Conservation (phyloP, 1,140 invertebrate species). For the Octopus sinensis region DNA sequence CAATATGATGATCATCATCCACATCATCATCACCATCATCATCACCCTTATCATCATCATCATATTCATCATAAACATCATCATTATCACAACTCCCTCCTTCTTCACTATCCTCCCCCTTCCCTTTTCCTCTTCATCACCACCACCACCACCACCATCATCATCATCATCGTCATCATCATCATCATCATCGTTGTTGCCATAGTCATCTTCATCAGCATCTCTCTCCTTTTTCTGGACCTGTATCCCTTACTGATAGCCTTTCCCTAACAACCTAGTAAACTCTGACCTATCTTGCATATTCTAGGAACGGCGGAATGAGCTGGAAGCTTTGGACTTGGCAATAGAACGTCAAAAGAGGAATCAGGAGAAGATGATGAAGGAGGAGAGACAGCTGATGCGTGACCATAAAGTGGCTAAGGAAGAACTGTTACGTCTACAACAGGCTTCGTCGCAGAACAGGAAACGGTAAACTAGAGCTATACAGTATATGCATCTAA, state of each 20-base stretch:
- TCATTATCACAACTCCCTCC: background rate
- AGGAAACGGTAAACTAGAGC: too few relatives aligned
- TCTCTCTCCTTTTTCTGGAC: background rate
- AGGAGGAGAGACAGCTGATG: conserved; percentile 42
- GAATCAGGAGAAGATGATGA: conserved; percentile 40
- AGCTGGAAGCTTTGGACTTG: conserved; percentile 52
- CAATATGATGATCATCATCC: too few relatives aligned
- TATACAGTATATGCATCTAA: too few relatives aligned
- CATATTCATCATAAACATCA: background rate
- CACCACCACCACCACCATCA: background rate
- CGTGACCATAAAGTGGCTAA: conserved; percentile 36
- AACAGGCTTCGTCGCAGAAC: too few relatives aligned
- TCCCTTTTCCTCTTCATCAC: background rate
- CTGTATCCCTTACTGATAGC: background rate
- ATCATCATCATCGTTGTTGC: background rate
- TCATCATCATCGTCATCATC: background rate
- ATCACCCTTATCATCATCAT: too few relatives aligned
- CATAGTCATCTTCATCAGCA: background rate
- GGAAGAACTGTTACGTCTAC: conserved; percentile 37
- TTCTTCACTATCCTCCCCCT: background rate
- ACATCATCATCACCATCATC: too few relatives aligned
- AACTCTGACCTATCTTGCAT: background rate
- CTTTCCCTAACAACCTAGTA: too few relatives aligned
- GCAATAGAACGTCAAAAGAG: conserved; percentile 56
- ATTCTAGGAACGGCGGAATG: conserved; percentile 46